Evolutionary conservation across 2,888 invertebrate genomes (phyloP).

Genomic region (Leptarthrus brevirostris): DNA sequence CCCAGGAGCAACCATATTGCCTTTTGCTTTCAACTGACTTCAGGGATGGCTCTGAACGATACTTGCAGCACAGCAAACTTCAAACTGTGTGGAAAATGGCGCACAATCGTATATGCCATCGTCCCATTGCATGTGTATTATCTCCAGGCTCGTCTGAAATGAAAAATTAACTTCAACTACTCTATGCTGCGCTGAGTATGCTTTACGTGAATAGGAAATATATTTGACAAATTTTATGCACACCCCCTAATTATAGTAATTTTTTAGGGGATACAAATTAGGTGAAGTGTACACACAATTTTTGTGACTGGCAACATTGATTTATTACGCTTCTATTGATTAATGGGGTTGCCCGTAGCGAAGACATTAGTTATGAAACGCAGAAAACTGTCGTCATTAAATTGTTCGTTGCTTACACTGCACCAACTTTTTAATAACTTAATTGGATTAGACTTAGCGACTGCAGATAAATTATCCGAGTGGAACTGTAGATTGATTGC

Average conservation of each 20-base stretch:
- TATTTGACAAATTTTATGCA: conserved; percentile 57
- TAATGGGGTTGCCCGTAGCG: not conserved
- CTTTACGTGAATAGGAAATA: conserved; percentile 56
- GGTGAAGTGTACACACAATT: conserved; percentile 41
- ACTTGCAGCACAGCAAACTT: not conserved
- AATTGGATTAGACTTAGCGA: too few relatives aligned
- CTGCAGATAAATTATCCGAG: too few relatives aligned
- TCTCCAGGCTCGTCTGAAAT: conserved; percentile 52
- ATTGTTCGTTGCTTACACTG: too few relatives aligned
- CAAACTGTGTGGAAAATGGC: conserved; percentile 35
- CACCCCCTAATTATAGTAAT: conserved; percentile 49
- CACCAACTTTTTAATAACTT: too few relatives aligned
- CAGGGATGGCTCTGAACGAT: conserved; percentile 23
- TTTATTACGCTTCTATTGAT: conserved; percentile 20
- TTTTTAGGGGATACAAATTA: conserved; percentile 49
- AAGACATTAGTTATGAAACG: not conserved
- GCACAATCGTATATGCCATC: conserved; percentile 2
- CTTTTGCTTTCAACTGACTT: conserved; percentile 47
- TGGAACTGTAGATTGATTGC: too few relatives aligned
- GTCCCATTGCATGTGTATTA: conserved; percentile 43
- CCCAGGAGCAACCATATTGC: conserved; percentile 52
- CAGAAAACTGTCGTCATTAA: too few relatives aligned
- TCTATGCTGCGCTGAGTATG: conserved; percentile 45
- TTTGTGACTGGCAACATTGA: conserved; percentile 36
- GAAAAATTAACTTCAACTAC: conserved; percentile 57